Percentiles rank a stretch among this genome's conserved stretches.
Evolutionary conservation across 2,113 vertebrate genomes (phyloP).

Genomic region (Tylochromis polylepis): DNA sequence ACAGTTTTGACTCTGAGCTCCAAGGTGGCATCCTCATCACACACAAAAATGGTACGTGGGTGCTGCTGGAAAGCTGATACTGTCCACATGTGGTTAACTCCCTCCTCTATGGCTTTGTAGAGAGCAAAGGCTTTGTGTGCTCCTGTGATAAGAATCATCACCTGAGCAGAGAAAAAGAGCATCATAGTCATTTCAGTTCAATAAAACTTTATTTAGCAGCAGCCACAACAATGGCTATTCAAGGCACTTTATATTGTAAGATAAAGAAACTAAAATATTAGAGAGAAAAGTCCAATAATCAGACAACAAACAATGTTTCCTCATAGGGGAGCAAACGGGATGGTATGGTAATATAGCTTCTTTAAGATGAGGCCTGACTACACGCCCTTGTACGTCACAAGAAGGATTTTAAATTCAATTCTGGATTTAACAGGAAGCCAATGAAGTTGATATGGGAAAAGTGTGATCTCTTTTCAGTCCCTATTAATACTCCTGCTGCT

Average conservation of each 20-base stretch:
- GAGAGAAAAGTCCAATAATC: not conserved
- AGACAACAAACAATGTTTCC: not conserved
- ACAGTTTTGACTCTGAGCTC: slow-evolving; percentile 92
- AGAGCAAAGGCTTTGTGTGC: slow-evolving; percentile 93
- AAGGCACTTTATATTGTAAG: not conserved
- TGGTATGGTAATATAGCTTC: not conserved
- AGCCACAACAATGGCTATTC: not conserved
- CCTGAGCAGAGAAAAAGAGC: slow-evolving; percentile 66
- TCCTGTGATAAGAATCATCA: slow-evolving; percentile 95
- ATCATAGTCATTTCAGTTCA: not conserved
- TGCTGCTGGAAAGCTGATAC: slow-evolving; percentile 97
- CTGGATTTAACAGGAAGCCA: not conserved
- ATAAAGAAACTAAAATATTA: not conserved
- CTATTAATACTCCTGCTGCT: not conserved
- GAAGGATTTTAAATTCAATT: not conserved
- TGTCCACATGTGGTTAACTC: slow-evolving; percentile 95
- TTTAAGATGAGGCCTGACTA: not conserved
- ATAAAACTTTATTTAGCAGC: not conserved
- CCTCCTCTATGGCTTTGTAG: slow-evolving; percentile 95
- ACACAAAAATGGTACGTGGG: slow-evolving; percentile 85
- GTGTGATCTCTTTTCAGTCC: not conserved
- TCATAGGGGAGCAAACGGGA: not conserved
- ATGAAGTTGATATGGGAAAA: not conserved
- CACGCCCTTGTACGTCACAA: not conserved
- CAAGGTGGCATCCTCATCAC: slow-evolving; percentile 90